Percentiles rank a stretch among this genome's conserved stretches.
Conservation (phyloP, 2,797 vertebrate species). For the Otolemur crassicaudatus region DNA sequence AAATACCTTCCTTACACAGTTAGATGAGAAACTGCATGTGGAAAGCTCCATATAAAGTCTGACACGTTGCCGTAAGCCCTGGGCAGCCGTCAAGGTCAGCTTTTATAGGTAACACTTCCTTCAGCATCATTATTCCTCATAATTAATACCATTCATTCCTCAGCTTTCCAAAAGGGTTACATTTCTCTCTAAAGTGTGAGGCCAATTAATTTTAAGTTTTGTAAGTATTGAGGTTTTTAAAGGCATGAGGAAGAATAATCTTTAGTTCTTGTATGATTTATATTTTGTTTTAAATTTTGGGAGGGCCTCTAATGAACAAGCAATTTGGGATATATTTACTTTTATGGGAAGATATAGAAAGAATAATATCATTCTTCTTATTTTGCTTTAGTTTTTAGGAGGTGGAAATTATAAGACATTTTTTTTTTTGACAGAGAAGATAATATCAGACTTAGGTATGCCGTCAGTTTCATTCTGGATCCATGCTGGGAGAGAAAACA, state of each 20-base stretch:
- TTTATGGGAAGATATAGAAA: slow-evolving; percentile 39
- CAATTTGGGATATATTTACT: slow-evolving; percentile 27
- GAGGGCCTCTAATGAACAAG: slow-evolving; percentile 62
- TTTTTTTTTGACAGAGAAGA: slow-evolving; percentile 62
- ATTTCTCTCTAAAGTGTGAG: slow-evolving; percentile 70
- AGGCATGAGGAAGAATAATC: slow-evolving; percentile 65
- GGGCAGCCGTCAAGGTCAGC: too few relatives aligned
- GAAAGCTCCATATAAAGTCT: not conserved
- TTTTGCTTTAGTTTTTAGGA: slow-evolving; percentile 45
- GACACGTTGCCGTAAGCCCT: not conserved
- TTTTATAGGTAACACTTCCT: not conserved
- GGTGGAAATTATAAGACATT: slow-evolving; percentile 68
- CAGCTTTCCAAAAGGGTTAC: slow-evolving; percentile 70
- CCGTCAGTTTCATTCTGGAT: slow-evolving; percentile 54
- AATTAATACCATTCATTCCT: slow-evolving; percentile 67
- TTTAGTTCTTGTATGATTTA: slow-evolving; percentile 61
- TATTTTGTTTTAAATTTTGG: slow-evolving; percentile 68
- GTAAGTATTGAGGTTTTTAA: slow-evolving; percentile 60
- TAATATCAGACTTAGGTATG: slow-evolving; percentile 62
- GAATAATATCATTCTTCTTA: slow-evolving; percentile 48
- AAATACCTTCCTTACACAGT: not conserved
- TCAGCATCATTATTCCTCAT: not conserved
- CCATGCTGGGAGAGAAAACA: slow-evolving; percentile 72
- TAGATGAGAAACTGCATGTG: not conserved
- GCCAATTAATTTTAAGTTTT: slow-evolving; percentile 63